These are phyloP conservation scores for Metallyticus violacea DNA, from an alignment of 2,888 invertebrate species.

Conservation along the genomic window DNA sequence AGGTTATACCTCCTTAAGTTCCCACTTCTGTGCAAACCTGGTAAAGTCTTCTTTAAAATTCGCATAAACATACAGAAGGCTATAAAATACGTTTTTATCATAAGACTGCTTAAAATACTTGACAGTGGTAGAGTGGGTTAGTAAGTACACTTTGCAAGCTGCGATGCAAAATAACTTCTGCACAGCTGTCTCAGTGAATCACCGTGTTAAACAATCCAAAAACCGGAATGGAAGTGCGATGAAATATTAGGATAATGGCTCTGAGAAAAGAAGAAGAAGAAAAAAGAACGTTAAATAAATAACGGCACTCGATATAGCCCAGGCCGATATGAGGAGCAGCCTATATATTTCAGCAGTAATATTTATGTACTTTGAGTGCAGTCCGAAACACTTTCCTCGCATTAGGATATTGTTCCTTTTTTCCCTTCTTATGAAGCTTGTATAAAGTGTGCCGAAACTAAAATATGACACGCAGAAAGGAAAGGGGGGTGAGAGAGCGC, in stretches of 20 bases:
- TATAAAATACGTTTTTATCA: too few relatives aligned
- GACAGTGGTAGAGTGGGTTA: too few relatives aligned
- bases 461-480: background rate
- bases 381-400: conserved; percentile 6
- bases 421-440: background rate
- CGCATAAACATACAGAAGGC: too few relatives aligned
- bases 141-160: background rate
- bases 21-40: too few relatives aligned
- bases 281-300: background rate
- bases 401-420: conserved; percentile 1
- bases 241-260: background rate
- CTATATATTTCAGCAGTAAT: background rate
- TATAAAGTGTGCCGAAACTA: background rate
- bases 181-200: background rate
- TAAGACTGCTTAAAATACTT: too few relatives aligned
- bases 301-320: background rate
- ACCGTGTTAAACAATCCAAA: background rate
- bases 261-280: background rate
- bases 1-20: too few relatives aligned
- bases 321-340: too few relatives aligned
- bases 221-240: background rate
- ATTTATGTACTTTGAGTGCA: background rate
- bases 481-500: background rate
- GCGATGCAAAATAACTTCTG: background rate
- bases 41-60: too few relatives aligned